These are phyloP conservation scores for Leptodirus hochenwartii DNA, from an alignment of 2,888 invertebrate species.

Conservation along the genomic window DNA sequence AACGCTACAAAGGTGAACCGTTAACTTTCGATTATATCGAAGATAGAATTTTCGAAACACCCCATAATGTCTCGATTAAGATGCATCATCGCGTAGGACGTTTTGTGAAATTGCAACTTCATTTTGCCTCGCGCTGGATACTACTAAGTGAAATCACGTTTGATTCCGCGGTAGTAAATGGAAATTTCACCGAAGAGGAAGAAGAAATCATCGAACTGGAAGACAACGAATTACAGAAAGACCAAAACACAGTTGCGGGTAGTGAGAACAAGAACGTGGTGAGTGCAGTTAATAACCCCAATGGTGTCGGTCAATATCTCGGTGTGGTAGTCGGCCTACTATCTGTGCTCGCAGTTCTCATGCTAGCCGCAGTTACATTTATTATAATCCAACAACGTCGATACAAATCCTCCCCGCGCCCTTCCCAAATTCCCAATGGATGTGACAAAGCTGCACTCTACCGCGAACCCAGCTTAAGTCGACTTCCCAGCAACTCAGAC, in stretches of 20 bases:
- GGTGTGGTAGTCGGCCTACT: constrained; percentile 25
- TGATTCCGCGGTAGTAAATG: constrained; percentile 37
- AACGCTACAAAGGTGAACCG: constrained; percentile 57
- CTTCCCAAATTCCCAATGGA: constrained; percentile 21
- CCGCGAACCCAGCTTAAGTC: constrained; percentile 22
- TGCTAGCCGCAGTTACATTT: constrained; percentile 23
- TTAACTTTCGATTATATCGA: constrained; percentile 53
- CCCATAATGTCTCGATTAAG: constrained; percentile 65
- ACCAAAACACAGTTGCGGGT: constrained; percentile 17
- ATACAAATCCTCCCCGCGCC: constrained; percentile 21
- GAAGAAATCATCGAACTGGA: constrained; percentile 14
- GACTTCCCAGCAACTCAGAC: constrained; percentile 20
- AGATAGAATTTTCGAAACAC: constrained; percentile 61
- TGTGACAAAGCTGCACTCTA: constrained; percentile 26
- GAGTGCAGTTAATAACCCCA: constrained; percentile 22
- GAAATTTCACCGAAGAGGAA: constrained; percentile 25
- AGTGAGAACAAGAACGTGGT: constrained; percentile 21
- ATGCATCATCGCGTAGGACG: constrained; percentile 65
- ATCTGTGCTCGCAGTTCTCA: constrained; percentile 23
- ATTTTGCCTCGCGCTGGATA: constrained; percentile 72
- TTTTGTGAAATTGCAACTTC: constrained; percentile 59
- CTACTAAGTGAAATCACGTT: constrained; percentile 81
- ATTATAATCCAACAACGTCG: constrained; percentile 24
- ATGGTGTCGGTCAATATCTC: constrained; percentile 23
- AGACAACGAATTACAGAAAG: constrained; percentile 16